Evolutionary conservation across 1,140 invertebrate species (phyloP).

Genomic region (Neodiprion lecontei): DNA sequence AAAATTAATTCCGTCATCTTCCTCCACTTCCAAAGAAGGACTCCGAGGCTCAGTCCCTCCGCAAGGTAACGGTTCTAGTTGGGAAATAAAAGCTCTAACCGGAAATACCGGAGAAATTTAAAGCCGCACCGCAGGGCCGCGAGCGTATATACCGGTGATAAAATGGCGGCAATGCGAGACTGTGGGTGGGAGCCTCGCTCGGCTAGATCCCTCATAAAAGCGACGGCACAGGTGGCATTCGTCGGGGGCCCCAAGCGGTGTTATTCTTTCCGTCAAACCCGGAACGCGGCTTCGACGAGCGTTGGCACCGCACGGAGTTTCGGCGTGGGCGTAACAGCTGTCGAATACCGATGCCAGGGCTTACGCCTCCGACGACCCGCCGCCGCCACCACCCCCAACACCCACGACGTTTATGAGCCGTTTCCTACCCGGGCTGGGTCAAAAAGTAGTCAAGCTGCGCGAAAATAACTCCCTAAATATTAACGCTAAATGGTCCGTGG

Average conservation of each 20-base stretch:
- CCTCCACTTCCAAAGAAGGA: background rate
- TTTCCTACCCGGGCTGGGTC: background rate
- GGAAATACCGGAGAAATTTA: background rate
- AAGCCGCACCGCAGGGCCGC: background rate
- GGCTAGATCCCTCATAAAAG: conserved; percentile 1
- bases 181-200: background rate
- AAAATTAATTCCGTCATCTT: background rate
- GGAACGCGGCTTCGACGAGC: background rate
- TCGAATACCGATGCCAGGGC: background rate
- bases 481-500: background rate
- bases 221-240: background rate
- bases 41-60: background rate
- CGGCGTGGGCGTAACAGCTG: conserved; percentile 6
- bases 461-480: background rate
- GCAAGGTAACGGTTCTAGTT: background rate
- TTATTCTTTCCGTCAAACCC: background rate
- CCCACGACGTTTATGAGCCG: conserved; percentile 4
- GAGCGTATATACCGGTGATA: background rate
- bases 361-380: background rate
- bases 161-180: conserved; percentile 1
- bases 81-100: background rate
- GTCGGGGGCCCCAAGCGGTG: background rate
- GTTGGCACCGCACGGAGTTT: background rate
- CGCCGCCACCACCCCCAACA: background rate
- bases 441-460: background rate